These are phyloP conservation scores for Crypturellus tataupa DNA, from an alignment of 2,797 vertebrate species.

Conservation along the genomic window DNA sequence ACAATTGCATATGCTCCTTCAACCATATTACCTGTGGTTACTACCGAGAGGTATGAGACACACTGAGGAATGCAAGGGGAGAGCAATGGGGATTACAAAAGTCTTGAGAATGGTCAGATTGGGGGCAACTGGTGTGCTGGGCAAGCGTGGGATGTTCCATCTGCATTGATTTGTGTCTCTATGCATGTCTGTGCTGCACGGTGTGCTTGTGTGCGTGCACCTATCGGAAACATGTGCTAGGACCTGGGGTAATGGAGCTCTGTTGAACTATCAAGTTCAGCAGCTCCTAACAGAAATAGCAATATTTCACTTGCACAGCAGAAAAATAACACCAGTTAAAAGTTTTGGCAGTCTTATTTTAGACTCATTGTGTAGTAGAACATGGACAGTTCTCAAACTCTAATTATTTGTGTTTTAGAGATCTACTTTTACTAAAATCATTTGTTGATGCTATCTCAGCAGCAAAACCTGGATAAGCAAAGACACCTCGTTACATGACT, in stretches of 20 bases:
- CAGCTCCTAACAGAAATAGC: not conserved
- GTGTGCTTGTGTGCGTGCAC: not conserved
- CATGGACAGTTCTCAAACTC: not conserved
- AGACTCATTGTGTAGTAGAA: not conserved
- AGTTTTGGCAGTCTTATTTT: not conserved
- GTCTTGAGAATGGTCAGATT: no score
- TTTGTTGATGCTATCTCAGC: not conserved
- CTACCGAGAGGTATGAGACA: no score
- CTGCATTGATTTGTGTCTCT: not conserved
- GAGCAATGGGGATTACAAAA: no score
- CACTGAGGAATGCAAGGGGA: not conserved
- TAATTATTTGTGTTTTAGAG: not conserved
- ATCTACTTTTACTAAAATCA: not conserved
- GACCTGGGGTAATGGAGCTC: not conserved
- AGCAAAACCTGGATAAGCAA: not conserved
- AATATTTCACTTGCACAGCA: not conserved
- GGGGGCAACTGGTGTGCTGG: no score
- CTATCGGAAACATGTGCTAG: not conserved
- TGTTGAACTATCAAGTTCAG: not conserved
- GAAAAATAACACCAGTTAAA: not conserved
- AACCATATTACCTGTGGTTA: not conserved
- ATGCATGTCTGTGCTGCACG: fast-evolving
- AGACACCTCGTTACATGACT: not conserved
- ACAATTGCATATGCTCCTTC: not conserved
- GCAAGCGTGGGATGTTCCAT: not conserved